These are phyloP conservation scores for Chaetodon auriga DNA, from an alignment of 2,113 vertebrate species.

Conservation along the genomic window DNA sequence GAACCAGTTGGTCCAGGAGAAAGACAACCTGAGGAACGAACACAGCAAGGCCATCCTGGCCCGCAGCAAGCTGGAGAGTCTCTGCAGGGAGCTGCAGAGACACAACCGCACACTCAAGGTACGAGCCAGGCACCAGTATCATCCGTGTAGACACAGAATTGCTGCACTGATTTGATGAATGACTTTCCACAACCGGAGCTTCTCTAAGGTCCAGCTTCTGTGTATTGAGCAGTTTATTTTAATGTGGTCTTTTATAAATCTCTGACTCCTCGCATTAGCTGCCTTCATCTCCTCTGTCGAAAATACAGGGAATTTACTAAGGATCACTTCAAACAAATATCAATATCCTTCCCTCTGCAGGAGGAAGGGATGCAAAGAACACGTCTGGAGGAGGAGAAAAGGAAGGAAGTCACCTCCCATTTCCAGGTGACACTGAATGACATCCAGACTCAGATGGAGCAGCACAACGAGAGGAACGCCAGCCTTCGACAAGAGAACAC, in stretches of 20 bases:
- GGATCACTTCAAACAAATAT: neutral
- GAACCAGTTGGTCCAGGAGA: constrained; percentile 94
- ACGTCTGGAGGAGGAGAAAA: constrained; percentile 96
- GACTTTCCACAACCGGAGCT: neutral
- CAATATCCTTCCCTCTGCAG: constrained; percentile 70
- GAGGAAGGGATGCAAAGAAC: constrained; percentile 95
- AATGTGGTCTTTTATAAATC: neutral
- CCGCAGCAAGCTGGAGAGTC: constrained; percentile 96
- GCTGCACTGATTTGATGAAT: neutral
- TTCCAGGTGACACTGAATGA: constrained; percentile 97
- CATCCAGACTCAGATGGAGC: constrained; percentile 99
- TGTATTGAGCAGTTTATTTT: neutral
- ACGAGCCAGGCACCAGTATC: neutral
- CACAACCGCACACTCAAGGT: constrained; percentile 99
- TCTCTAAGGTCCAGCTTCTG: neutral
- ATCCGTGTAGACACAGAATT: neutral
- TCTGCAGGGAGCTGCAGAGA: constrained; percentile 95
- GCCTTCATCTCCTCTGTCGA: neutral
- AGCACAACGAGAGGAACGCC: constrained; percentile 95
- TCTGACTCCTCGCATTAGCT: neutral
- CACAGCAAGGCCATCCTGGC: constrained; percentile 98
- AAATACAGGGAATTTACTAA: neutral
- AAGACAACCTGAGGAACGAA: constrained; percentile 94
- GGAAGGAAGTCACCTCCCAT: constrained; percentile 97
- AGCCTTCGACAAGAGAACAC: constrained; percentile 96